Conservation (phyloP, 2,113 vertebrate genomes). For the Setophaga coronata region DNA sequence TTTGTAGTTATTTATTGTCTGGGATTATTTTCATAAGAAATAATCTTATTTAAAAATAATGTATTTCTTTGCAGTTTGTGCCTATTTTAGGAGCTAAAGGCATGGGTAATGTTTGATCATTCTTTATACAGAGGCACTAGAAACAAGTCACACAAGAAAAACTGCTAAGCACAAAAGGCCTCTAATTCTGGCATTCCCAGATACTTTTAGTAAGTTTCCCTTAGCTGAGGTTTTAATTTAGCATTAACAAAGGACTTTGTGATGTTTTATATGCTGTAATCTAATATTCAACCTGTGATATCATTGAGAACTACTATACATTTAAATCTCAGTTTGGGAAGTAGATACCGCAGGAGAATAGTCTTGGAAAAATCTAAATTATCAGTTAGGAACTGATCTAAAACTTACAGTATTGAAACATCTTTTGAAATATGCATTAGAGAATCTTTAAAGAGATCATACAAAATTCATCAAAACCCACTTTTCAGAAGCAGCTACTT, state of each 20-base stretch:
- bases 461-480: conserved; percentile 79
- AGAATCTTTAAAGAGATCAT: conserved; percentile 73
- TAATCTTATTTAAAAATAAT: neutral
- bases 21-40: neutral
- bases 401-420: conserved; percentile 72
- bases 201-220: conserved; percentile 53
- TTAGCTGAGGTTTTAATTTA: conserved; percentile 68
- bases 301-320: conserved; percentile 66
- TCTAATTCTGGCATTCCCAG: conserved; percentile 41
- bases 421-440: conserved; percentile 77
- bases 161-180: neutral
- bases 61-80: neutral
- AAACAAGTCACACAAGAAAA: conserved; percentile 40
- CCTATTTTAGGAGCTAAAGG: conserved; percentile 18
- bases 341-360: conserved; percentile 62
- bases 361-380: conserved; percentile 69
- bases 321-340: conserved; percentile 70
- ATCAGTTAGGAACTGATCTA: conserved; percentile 67
- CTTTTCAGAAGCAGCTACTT: conserved; percentile 70
- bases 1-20: neutral
- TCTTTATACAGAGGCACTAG: conserved; percentile 5
- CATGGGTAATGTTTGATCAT: conserved; percentile 30
- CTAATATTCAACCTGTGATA: conserved; percentile 69
- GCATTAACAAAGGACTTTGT: conserved; percentile 73
- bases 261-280: conserved; percentile 68